Percentiles rank a stretch among this genome's conserved stretches.
These are phyloP conservation scores for Lasioglossum malachurum DNA, from an alignment of 2,888 invertebrate species.

Conservation along the genomic window DNA sequence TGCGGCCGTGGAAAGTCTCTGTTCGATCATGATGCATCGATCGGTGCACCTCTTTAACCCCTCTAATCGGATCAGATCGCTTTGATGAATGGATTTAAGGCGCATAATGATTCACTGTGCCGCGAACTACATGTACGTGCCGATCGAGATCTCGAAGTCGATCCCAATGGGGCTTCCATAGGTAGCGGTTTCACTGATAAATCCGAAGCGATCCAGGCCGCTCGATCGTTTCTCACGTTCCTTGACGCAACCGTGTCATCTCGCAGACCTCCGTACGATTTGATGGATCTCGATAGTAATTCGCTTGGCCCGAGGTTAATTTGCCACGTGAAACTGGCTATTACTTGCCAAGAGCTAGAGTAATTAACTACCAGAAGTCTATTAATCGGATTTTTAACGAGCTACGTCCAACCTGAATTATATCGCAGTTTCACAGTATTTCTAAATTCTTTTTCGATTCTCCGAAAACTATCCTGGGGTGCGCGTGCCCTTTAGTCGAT, in stretches of 20 bases:
- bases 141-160: conserved; percentile 7
- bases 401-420: no score
- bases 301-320: conserved; percentile 43
- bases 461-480: background rate
- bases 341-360: background rate
- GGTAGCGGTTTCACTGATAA: conserved; percentile 33
- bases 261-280: conserved; percentile 16
- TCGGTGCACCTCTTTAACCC: conserved; percentile 10
- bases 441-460: background rate
- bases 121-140: background rate
- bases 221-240: conserved; percentile 45
- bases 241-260: conserved; percentile 29
- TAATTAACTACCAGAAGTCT: background rate
- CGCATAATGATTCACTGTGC: background rate
- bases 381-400: no score
- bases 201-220: conserved; percentile 23
- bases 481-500: background rate
- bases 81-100: conserved; percentile 4
- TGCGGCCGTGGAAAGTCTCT: background rate
- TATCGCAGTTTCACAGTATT: background rate
- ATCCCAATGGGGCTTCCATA: conserved; percentile 5
- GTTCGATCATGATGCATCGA: background rate
- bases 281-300: conserved; percentile 34
- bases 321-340: conserved; percentile 14
- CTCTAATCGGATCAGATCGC: background rate